Conservation (phyloP, 2,113 vertebrate genomes). For the Rhinoptilus africanus region DNA sequence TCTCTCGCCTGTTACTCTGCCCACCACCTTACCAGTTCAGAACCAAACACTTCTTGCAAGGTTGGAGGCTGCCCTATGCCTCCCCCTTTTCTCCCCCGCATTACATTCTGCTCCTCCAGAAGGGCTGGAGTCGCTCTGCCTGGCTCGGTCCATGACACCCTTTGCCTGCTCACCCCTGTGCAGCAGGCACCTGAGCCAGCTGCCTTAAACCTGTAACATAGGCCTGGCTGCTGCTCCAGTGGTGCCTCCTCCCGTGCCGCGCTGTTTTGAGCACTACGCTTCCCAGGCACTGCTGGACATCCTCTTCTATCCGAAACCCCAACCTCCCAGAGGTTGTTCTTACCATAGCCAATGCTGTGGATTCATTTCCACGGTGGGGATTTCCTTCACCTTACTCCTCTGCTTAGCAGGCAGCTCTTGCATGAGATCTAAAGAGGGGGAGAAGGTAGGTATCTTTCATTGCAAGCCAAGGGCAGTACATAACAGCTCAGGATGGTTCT, state of each 20-base stretch:
- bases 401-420: constrained; percentile 58
- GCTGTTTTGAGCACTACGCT: neutral
- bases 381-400: constrained; percentile 55
- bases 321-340: neutral
- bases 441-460: neutral
- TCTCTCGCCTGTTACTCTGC: neutral
- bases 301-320: neutral
- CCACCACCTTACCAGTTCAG: neutral
- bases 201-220: neutral
- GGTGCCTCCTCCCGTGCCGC: neutral
- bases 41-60: neutral
- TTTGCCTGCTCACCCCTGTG: neutral
- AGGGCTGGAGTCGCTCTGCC: neutral
- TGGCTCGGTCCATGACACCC: neutral
- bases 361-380: constrained; percentile 55
- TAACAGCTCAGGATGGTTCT: neutral
- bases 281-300: neutral
- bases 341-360: constrained; percentile 68
- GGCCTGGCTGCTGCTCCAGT: neutral
- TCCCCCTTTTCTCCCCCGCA: neutral
- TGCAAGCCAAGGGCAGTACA: neutral
- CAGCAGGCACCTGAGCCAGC: neutral
- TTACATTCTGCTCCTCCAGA: neutral
- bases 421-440: constrained; percentile 39
- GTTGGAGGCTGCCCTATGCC: neutral